These are phyloP conservation scores for Anaspis maculata DNA, from an alignment of 2,888 invertebrate genomes.

Conservation along the genomic window DNA sequence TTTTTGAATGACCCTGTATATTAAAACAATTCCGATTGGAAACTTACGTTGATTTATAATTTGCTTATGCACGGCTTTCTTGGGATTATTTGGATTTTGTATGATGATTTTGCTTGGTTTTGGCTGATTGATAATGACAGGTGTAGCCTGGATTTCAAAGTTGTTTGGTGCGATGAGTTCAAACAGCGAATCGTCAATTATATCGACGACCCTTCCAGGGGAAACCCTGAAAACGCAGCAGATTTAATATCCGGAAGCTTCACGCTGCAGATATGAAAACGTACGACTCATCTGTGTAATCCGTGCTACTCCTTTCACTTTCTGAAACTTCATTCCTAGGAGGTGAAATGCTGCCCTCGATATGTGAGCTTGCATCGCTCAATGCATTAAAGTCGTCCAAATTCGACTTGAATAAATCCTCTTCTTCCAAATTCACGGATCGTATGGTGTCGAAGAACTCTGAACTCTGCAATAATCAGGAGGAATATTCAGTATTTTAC, in stretches of 20 bases:
- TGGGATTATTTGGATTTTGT: conserved; percentile 34
- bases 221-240: conserved; percentile 18
- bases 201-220: conserved; percentile 21
- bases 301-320: conserved; percentile 61
- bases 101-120: conserved; percentile 32
- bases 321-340: conserved; percentile 51
- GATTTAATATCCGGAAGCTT: not conserved
- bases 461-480: conserved; percentile 35
- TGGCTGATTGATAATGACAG: conserved; percentile 15
- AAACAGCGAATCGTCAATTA: conserved; percentile 25
- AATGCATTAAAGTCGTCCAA: conserved; percentile 33
- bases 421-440: conserved; percentile 52
- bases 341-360: conserved; percentile 34
- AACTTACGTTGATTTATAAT: conserved; percentile 19
- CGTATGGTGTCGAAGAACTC: conserved; percentile 63
- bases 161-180: conserved; percentile 20
- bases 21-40: not conserved
- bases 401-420: conserved; percentile 38
- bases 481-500: conserved; percentile 1
- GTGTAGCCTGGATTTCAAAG: conserved; percentile 6
- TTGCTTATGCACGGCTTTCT: conserved; percentile 35
- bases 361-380: conserved; percentile 32
- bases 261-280: conserved; percentile 3
- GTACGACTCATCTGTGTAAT: conserved; percentile 26
- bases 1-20: no score